Conservation (phyloP, 2,888 invertebrate genomes). For the Caenorhabditis japonica region DNA sequence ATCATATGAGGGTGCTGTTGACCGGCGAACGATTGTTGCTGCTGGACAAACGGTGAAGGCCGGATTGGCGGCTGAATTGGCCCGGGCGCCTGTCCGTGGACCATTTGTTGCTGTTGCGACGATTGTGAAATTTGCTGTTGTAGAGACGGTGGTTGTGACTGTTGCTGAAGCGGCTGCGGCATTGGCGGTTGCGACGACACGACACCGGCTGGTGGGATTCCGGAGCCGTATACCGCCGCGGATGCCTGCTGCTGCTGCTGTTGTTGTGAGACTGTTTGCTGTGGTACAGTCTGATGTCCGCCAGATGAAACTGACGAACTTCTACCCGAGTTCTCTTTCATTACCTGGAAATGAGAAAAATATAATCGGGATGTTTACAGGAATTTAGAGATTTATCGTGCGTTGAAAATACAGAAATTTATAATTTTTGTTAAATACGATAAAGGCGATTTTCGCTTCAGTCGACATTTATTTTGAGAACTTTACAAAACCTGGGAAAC, state of each 20-base stretch:
- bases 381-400: not conserved
- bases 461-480: no score
- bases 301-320: conserved; percentile 62
- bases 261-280: conserved; percentile 7
- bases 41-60: conserved; percentile 12
- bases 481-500: no score
- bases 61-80: conserved; percentile 25
- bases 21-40: conserved; percentile 16
- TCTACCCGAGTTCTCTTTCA: conserved; percentile 63
- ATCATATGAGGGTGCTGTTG: conserved; percentile 31
- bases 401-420: no score
- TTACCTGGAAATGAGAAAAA: conserved; percentile 51
- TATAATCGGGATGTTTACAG: no score
- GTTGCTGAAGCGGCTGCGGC: conserved; percentile 5
- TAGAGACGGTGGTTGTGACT: conserved; percentile 4
- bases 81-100: conserved; percentile 18
- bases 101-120: not conserved
- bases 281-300: conserved; percentile 47
- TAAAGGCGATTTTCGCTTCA: no score
- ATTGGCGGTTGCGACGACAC: no score
- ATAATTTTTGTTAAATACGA: no score
- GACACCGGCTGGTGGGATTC: conserved; percentile 39
- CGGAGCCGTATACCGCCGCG: conserved; percentile 27
- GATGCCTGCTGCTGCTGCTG: not conserved
- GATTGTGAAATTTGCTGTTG: conserved; percentile 9